A percentile compares a stretch with the other conserved stretches of the same genome.
phyloP scores from a whole-genome alignment of 2,113 vertebrate species.

The Pangasianodon hypophthalmus region DNA sequence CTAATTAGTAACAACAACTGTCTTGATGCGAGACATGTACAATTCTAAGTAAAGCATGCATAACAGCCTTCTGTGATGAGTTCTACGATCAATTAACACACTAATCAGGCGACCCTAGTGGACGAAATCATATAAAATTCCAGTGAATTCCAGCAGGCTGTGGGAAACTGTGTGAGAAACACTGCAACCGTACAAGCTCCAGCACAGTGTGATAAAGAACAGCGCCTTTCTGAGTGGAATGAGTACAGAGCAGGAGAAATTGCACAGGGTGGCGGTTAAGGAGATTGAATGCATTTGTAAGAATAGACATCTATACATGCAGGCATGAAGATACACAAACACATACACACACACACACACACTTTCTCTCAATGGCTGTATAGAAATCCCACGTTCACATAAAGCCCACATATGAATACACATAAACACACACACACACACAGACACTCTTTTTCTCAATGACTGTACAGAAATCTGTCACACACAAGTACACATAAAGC shows the following conservation, averaged over 20 bases:
- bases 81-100: background rate
- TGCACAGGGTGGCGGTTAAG: background rate
- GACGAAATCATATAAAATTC: background rate
- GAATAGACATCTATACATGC: background rate
- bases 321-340: background rate
- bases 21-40: background rate
- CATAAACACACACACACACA: constrained; percentile 4
- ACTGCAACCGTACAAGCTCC: background rate
- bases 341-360: background rate
- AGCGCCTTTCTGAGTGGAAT: background rate
- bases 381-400: background rate
- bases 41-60: constrained; percentile 3
- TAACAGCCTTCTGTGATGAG: background rate
- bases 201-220: background rate
- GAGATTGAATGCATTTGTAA: background rate
- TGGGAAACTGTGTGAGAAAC: background rate
- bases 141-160: background rate
- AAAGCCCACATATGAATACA: background rate
- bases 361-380: too few relatives aligned
- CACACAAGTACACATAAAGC: background rate
- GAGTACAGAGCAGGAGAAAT: background rate
- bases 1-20: background rate
- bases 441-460: background rate
- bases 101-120: too few relatives aligned
- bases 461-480: background rate